Percentiles rank a stretch among this genome's conserved stretches.
Conservation (phyloP, 2,113 vertebrate genomes). For the Toxostoma redivivum region DNA sequence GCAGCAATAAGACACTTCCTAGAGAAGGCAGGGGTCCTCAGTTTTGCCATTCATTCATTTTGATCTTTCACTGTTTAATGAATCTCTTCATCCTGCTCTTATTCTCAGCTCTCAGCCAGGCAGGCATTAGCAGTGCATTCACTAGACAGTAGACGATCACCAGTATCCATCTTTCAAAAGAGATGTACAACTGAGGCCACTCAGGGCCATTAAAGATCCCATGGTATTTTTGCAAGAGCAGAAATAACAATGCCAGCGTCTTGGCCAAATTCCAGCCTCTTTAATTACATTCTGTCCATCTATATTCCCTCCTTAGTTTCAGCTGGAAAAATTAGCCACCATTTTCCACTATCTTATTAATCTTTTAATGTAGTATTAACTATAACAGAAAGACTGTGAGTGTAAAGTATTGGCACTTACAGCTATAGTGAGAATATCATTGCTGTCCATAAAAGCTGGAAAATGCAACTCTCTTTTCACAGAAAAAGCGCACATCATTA, state of each 20-base stretch:
- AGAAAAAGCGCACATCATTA: background rate
- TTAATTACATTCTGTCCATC: conserved; percentile 42
- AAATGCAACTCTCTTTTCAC: background rate
- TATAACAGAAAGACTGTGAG: background rate
- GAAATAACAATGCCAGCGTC: conserved; percentile 21
- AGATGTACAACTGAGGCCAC: background rate
- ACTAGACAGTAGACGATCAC: conserved; percentile 22
- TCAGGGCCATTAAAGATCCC: conserved; percentile 33
- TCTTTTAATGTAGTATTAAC: conserved; percentile 36
- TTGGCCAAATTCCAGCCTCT: conserved; percentile 39
- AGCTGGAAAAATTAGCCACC: conserved; percentile 17
- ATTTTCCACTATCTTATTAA: conserved; percentile 40
- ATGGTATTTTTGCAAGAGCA: conserved; percentile 39
- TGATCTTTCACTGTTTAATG: conserved; percentile 43
- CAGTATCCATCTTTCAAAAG: conserved; percentile 48
- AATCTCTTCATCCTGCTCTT: conserved; percentile 34
- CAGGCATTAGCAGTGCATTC: conserved; percentile 15
- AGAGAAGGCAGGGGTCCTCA: conserved; percentile 27
- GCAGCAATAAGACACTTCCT: conserved; percentile 42
- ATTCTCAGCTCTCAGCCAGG: conserved; percentile 26
- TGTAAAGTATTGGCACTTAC: background rate
- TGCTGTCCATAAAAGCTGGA: background rate
- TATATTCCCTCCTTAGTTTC: conserved; percentile 15
- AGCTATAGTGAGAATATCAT: background rate
- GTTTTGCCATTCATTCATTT: conserved; percentile 20